Percentiles rank a stretch among this genome's conserved stretches.
Conservation (phyloP, 2,113 vertebrate species). For the Typhlomys cinereus region DNA sequence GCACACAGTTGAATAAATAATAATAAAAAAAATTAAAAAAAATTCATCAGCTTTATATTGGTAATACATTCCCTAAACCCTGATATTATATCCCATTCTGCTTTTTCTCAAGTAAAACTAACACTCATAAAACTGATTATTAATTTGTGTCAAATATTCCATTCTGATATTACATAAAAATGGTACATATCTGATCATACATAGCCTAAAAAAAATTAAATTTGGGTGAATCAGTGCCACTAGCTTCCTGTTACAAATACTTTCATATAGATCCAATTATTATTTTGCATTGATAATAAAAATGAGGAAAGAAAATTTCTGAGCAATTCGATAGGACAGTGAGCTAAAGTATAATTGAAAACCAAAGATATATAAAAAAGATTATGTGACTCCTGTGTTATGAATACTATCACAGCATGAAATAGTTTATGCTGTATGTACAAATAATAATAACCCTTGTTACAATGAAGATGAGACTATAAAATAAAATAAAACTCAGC, state of each 20-base stretch:
- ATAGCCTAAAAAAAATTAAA: background rate
- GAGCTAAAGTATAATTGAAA: slow-evolving; percentile 26
- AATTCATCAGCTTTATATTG: slow-evolving; percentile 20
- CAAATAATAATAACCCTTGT: background rate
- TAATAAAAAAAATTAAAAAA: too few relatives aligned
- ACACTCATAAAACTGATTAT: background rate
- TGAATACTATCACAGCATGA: slow-evolving; percentile 2
- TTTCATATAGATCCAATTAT: background rate
- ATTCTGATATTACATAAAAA: background rate
- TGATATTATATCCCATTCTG: background rate
- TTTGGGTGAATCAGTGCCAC: background rate
- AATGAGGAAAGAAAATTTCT: background rate
- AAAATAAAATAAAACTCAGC: slow-evolving; percentile 22
- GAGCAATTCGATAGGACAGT: background rate
- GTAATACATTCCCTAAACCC: background rate
- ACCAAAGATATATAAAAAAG: background rate
- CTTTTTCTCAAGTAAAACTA: background rate
- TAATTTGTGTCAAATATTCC: background rate
- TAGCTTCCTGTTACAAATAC: background rate
- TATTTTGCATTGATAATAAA: background rate
- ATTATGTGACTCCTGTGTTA: background rate
- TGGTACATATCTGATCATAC: background rate
- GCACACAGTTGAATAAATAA: too few relatives aligned
- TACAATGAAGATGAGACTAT: background rate
- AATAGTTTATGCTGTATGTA: background rate